Evolutionary conservation across 53 echinoderm and acorn worm species (phyloP).

Genomic region (Crossaster papposus): DNA sequence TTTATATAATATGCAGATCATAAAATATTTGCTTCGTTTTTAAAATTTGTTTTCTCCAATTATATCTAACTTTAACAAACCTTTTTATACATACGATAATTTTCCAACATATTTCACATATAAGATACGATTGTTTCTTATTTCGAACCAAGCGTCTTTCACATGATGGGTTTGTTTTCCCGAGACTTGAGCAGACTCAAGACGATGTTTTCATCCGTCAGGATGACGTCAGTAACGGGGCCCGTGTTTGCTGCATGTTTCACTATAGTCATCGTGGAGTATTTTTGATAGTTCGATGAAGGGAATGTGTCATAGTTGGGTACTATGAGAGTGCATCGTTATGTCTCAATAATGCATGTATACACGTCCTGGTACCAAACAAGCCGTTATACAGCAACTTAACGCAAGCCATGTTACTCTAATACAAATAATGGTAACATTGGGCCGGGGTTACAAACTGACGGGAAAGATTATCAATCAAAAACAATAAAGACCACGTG

Average conservation of each 20-base stretch:
- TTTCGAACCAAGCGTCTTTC: neutral
- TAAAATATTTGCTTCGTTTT: no score
- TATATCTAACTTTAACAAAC: no score
- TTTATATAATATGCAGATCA: no score
- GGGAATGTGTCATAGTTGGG: slow-evolving; percentile 1
- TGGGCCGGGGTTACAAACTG: no score
- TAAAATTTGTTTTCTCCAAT: no score
- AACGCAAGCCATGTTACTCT: neutral
- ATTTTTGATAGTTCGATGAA: neutral
- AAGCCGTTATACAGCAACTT: neutral
- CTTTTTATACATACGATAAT: no score
- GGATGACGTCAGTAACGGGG: neutral
- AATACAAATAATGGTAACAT: no score
- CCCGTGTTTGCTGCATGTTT: neutral
- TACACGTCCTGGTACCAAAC: neutral
- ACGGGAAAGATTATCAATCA: no score
- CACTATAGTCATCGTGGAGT: neutral
- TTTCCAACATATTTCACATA: no score
- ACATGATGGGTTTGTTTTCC: neutral
- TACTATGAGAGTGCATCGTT: neutral
- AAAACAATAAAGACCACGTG: no score
- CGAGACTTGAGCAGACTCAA: neutral
- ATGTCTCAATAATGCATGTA: neutral
- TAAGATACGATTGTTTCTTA: no score
- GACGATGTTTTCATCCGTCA: slow-evolving; percentile 25